Conservation (phyloP, 1,140 invertebrate genomes). For the Battus philenor region DNA sequence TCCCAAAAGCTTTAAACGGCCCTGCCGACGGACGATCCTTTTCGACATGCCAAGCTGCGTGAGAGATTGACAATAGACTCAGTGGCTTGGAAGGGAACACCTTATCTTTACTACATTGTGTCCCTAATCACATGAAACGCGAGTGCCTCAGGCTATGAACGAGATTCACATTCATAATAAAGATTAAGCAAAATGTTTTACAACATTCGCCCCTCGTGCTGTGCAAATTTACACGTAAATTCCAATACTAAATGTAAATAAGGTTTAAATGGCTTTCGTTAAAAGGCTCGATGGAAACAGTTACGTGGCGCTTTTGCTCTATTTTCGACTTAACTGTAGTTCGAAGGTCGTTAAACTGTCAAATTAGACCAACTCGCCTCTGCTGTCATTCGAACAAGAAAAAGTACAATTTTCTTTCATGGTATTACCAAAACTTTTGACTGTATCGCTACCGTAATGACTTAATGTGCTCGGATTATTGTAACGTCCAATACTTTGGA, state of each 20-base stretch:
- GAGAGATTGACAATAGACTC: constrained; percentile 67
- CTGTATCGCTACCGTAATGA: constrained; percentile 16
- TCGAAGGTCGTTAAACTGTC: constrained; percentile 47
- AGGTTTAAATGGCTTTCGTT: constrained; percentile 21
- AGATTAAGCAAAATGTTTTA: constrained; percentile 54
- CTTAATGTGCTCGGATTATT: constrained; percentile 10
- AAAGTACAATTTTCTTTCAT: constrained; percentile 58
- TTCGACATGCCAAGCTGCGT: constrained; percentile 58
- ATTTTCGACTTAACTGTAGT: constrained; percentile 34
- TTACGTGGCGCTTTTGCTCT: constrained; percentile 25
- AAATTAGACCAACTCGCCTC: constrained; percentile 49
- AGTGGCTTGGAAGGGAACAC: constrained; percentile 67
- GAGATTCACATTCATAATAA: constrained; percentile 64
- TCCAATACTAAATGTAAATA: constrained; percentile 26
- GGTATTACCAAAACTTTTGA: constrained; percentile 51
- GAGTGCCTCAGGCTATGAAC: constrained; percentile 54
- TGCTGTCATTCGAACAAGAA: constrained; percentile 43
- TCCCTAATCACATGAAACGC: constrained; percentile 65
- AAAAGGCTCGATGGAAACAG: constrained; percentile 28
- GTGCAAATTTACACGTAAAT: constrained; percentile 23
- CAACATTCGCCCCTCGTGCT: constrained; percentile 22
- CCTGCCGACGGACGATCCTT: constrained; percentile 22
- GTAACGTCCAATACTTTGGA: background rate
- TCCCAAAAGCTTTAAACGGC: constrained; percentile 11
- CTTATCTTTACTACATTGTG: constrained; percentile 73